phyloP scores from a whole-genome alignment of 1,140 invertebrate species.

The Zaprionus gabonicus region DNA sequence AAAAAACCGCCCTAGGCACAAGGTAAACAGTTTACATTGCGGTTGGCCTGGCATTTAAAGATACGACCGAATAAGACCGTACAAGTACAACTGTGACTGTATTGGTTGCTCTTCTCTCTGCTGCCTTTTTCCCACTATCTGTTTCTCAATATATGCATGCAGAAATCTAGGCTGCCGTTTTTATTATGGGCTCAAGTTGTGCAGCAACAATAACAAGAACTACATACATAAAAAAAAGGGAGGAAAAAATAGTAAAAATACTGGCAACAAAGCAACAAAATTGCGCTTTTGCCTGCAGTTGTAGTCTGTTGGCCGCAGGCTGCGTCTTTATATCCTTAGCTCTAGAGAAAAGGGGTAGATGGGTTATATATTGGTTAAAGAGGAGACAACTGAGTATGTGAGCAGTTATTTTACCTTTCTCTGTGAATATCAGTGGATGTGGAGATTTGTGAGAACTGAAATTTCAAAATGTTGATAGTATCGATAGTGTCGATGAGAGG shows the following conservation, averaged over 20 bases:
- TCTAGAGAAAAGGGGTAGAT: not conserved
- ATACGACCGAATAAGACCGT: constrained; percentile 14
- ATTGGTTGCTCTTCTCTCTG: constrained; percentile 37
- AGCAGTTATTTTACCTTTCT: too few relatives aligned
- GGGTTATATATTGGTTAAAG: not conserved
- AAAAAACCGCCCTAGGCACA: constrained; percentile 30
- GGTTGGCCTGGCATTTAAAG: constrained; percentile 48
- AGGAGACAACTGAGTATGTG: too few relatives aligned
- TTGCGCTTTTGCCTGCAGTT: constrained; percentile 54
- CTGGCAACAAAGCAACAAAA: constrained; percentile 47
- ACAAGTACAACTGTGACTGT: constrained; percentile 1
- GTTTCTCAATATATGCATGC: constrained; percentile 37
- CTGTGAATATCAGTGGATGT: too few relatives aligned
- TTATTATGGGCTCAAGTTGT: constrained; percentile 59
- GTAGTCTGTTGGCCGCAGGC: constrained; percentile 20
- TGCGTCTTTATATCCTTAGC: constrained; percentile 3
- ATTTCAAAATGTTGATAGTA: too few relatives aligned
- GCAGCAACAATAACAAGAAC: constrained; percentile 38
- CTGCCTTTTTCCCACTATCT: constrained; percentile 40
- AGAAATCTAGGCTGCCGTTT: constrained; percentile 51
- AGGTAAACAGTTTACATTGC: constrained; percentile 59
- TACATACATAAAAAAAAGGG: constrained; percentile 29
- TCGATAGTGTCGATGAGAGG: too few relatives aligned
- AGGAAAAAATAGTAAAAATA: constrained; percentile 33
- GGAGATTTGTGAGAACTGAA: too few relatives aligned